A percentile compares a stretch with the other conserved stretches of the same genome.
Conservation (phyloP, 2,797 vertebrate genomes). For the Luscinia luscinia region DNA sequence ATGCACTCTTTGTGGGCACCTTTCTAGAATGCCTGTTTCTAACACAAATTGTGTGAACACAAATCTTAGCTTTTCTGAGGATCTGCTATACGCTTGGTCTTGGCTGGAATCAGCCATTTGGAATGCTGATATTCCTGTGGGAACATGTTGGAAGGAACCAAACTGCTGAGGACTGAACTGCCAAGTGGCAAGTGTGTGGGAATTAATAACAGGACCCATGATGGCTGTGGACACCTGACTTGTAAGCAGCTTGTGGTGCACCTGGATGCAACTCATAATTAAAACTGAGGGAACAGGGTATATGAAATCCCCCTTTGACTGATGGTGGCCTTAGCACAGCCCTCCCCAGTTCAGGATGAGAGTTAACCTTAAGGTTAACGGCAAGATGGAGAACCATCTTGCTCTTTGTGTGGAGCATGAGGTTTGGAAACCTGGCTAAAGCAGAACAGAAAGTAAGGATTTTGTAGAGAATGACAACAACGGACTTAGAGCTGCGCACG, state of each 20-base stretch:
- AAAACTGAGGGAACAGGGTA: not conserved
- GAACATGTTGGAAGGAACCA: fast-evolving
- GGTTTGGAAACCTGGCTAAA: not conserved
- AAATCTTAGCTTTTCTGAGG: not conserved
- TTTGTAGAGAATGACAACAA: not conserved
- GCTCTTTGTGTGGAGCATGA: not conserved
- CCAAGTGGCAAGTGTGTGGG: not conserved
- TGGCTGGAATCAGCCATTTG: not conserved
- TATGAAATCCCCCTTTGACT: not conserved
- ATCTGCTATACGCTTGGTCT: not conserved
- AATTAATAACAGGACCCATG: not conserved
- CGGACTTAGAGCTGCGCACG: not conserved
- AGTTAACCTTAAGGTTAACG: not conserved
- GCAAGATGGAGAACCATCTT: not conserved
- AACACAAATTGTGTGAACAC: not conserved
- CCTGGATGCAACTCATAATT: not conserved
- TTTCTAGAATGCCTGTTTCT: not conserved
- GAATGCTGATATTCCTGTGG: not conserved
- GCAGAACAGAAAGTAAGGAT: not conserved
- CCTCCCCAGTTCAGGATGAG: not conserved
- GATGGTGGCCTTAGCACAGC: not conserved
- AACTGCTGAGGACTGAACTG: not conserved
- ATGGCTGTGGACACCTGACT: not conserved
- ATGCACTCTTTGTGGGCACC: not conserved
- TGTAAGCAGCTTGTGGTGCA: not conserved